Evolutionary conservation across 2,113 vertebrate species (phyloP).

Genomic region (Mustela lutreola): DNA sequence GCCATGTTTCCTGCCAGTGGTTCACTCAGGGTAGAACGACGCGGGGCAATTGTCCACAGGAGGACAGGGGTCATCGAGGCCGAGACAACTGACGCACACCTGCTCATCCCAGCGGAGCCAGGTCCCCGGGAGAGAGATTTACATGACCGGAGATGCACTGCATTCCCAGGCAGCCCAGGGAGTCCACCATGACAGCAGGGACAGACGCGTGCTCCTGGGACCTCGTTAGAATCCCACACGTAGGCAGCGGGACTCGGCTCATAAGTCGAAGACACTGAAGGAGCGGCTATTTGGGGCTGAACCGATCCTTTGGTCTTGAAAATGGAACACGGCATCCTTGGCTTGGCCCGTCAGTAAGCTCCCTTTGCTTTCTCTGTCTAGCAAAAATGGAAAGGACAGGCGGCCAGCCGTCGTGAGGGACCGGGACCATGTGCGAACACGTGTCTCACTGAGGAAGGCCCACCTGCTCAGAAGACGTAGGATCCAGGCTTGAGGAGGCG

Average conservation of each 20-base stretch:
- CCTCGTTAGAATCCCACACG: not conserved
- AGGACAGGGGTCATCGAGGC: not conserved
- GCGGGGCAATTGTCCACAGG: rapidly evolving
- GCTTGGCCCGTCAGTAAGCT: not conserved
- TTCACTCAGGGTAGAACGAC: not conserved
- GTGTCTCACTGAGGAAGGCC: rapidly evolving
- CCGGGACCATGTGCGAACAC: rapidly evolving
- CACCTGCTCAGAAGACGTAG: not conserved
- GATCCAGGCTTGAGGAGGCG: rapidly evolving
- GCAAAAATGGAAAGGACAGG: not conserved
- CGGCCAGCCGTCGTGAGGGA: rapidly evolving
- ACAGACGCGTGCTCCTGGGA: rapidly evolving
- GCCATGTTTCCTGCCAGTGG: rapidly evolving
- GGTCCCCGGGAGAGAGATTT: rapidly evolving
- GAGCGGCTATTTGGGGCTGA: not conserved
- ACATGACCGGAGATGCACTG: rapidly evolving
- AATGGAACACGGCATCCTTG: not conserved
- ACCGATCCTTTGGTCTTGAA: not conserved
- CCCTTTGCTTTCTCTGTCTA: no score
- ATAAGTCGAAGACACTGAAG: not conserved
- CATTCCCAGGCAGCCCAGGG: rapidly evolving
- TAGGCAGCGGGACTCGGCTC: not conserved
- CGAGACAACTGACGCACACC: rapidly evolving
- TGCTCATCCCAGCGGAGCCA: rapidly evolving
- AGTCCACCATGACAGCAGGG: rapidly evolving